Percentiles rank a stretch among this genome's conserved stretches.
phyloP scores from a whole-genome alignment of 2,113 vertebrate species.

The Chaetodon trifascialis region DNA sequence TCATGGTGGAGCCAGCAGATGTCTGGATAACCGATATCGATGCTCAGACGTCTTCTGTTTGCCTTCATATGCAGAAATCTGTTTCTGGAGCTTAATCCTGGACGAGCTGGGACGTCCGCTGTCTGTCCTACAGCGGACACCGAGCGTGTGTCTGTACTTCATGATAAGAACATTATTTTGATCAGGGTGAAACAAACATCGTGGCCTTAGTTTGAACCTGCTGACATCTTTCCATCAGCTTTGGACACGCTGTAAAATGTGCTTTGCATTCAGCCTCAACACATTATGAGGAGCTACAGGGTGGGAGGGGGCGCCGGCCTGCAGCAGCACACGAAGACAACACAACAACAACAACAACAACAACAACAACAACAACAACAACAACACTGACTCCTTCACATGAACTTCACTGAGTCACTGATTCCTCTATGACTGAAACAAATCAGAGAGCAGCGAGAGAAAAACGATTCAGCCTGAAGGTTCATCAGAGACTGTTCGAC shows the following conservation, averaged over 20 bases:
- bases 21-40: too few relatives aligned
- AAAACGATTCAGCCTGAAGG: background rate
- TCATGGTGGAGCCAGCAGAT: too few relatives aligned
- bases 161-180: background rate
- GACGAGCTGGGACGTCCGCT: too few relatives aligned
- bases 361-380: too few relatives aligned
- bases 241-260: background rate
- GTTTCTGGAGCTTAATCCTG: too few relatives aligned
- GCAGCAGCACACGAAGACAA: background rate
- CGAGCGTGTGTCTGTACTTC: too few relatives aligned
- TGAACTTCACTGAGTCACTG: conserved; percentile 6
- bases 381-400: background rate
- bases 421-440: conserved; percentile 28
- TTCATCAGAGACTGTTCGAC: conserved; percentile 22
- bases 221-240: background rate
- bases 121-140: too few relatives aligned
- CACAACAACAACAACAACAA: too few relatives aligned
- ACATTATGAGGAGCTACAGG: background rate
- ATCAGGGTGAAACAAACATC: too few relatives aligned
- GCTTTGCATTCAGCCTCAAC: background rate
- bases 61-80: too few relatives aligned
- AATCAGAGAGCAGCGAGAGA: conserved; percentile 3
- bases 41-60: too few relatives aligned
- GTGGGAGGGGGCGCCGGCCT: background rate
- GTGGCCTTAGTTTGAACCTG: too few relatives aligned